phyloP scores from a whole-genome alignment of 2,888 invertebrate genomes.

The Watsonalla cultraria region DNA sequence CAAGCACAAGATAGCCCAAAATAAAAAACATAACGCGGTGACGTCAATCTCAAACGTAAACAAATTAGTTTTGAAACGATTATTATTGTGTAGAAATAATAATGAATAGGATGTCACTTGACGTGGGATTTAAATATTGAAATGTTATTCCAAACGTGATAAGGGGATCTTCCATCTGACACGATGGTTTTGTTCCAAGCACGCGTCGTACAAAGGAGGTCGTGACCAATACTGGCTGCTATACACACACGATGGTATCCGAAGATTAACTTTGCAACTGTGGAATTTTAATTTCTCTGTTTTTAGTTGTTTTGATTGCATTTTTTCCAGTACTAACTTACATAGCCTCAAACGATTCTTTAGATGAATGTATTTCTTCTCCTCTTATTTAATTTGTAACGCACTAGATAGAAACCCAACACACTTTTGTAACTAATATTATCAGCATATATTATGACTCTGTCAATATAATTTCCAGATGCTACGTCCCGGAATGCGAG shows the following conservation, averaged over 20 bases:
- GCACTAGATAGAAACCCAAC: no score
- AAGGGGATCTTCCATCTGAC: neutral
- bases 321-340: no score
- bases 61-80: no score
- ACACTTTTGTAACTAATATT: neutral
- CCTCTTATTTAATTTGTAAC: no score
- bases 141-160: neutral
- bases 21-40: no score
- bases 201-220: neutral
- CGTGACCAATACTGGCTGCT: neutral
- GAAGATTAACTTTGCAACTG: neutral
- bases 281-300: neutral
- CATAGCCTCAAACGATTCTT: no score
- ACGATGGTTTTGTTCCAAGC: neutral
- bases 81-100: neutral
- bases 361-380: no score
- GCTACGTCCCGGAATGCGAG: conserved; percentile 60
- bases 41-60: no score
- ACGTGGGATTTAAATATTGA: neutral
- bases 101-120: neutral
- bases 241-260: neutral
- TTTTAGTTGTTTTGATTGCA: no score
- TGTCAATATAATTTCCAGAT: conserved; percentile 33
- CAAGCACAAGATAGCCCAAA: no score
- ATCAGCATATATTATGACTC: no score